phyloP scores from a whole-genome alignment of 2,113 vertebrate species.

The Australoheros scitulus region DNA sequence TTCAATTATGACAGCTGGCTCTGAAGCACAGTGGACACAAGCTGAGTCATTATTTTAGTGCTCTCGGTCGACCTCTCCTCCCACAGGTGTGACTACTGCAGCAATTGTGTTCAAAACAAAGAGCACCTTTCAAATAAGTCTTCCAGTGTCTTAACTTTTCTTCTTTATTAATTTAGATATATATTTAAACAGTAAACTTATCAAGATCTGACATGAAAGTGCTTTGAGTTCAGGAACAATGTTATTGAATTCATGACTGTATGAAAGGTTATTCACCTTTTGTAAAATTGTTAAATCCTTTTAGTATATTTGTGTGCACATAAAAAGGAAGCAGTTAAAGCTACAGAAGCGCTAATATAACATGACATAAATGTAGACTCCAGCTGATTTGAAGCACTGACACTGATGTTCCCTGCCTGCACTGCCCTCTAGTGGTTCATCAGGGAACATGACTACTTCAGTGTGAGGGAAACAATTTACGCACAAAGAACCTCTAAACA shows the following conservation, averaged over 20 bases:
- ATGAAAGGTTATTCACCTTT: too few species aligned
- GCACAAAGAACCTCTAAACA: background rate
- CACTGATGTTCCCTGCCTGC: background rate
- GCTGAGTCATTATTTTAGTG: background rate
- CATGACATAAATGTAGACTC: background rate
- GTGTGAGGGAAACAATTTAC: background rate
- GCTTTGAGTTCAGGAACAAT: too few species aligned
- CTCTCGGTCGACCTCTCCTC: background rate
- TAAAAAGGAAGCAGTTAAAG: background rate
- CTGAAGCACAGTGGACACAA: background rate
- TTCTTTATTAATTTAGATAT: too few species aligned
- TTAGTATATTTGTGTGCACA: background rate
- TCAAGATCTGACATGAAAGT: background rate
- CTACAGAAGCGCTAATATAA: background rate
- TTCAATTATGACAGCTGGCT: rapidly evolving
- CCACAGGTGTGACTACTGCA: background rate
- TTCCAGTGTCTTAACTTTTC: background rate
- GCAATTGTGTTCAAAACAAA: background rate
- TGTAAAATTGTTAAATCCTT: too few species aligned
- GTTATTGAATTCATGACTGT: too few species aligned
- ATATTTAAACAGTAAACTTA: background rate
- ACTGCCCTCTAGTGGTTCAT: conserved; percentile 56
- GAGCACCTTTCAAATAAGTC: background rate
- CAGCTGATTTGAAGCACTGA: background rate
- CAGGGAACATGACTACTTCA: background rate